Percentiles rank a stretch among this genome's conserved stretches.
phyloP scores from a whole-genome alignment of 2,113 vertebrate species.

The Amazona vittata region DNA sequence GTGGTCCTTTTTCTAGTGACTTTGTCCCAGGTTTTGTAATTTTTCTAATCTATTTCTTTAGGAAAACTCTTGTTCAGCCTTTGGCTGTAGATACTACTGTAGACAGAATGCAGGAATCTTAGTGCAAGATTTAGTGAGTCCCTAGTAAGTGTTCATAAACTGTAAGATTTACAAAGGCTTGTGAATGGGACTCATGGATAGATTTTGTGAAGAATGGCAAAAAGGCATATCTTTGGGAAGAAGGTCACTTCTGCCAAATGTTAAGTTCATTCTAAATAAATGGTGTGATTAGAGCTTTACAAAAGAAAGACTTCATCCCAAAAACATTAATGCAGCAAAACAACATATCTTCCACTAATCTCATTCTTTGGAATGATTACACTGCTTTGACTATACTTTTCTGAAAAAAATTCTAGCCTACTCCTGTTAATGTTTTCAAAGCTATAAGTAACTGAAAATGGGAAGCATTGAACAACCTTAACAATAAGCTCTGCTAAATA shows the following conservation, averaged over 20 bases:
- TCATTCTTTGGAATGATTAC: not conserved
- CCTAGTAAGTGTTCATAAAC: not conserved
- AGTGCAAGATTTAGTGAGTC: not conserved
- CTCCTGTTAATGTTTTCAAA: not conserved
- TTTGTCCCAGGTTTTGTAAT: not conserved
- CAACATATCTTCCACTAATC: not conserved
- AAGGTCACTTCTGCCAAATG: not conserved
- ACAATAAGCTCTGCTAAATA: slow-evolving; percentile 9
- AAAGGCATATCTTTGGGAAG: not conserved
- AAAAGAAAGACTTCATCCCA: not conserved
- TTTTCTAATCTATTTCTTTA: not conserved
- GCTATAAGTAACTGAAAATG: not conserved
- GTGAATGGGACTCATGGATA: not conserved
- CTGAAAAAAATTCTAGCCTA: not conserved
- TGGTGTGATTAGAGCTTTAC: not conserved
- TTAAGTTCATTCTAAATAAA: not conserved
- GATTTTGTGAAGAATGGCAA: not conserved
- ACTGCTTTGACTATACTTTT: not conserved
- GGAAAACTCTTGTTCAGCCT: not conserved
- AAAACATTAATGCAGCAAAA: not conserved
- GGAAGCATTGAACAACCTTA: slow-evolving; percentile 7
- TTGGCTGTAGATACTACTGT: not conserved
- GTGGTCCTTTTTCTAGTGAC: not conserved
- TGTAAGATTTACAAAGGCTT: not conserved
- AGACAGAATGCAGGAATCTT: not conserved